phyloP scores from a whole-genome alignment of 2,888 invertebrate species.

The Apoderus coryli region DNA sequence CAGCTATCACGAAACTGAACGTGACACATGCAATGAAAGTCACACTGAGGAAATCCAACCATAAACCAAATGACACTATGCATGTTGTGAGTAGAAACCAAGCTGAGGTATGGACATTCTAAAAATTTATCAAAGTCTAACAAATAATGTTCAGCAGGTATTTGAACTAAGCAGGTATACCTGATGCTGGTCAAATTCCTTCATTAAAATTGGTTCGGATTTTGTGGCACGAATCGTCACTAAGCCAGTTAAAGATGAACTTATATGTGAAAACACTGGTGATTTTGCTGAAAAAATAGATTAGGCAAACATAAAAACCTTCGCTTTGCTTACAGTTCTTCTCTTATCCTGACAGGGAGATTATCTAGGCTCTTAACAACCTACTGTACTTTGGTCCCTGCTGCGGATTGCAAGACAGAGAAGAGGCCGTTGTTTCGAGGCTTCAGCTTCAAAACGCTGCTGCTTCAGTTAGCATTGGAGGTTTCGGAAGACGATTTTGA shows the following conservation, averaged over 20 bases:
- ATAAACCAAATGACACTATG: slow-evolving; percentile 49
- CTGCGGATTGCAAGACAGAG: no score
- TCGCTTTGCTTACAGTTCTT: no score
- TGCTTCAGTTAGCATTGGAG: no score
- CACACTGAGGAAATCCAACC: slow-evolving; percentile 47
- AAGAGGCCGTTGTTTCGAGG: no score
- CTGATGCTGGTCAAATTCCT: slow-evolving; percentile 20
- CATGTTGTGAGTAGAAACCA: slow-evolving; percentile 46
- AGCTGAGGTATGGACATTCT: slow-evolving; percentile 43
- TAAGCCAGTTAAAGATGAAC: slow-evolving; percentile 19
- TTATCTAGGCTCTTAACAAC: no score
- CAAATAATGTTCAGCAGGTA: background rate
- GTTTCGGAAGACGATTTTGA: no score
- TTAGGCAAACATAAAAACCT: no score
- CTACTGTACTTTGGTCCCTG: no score
- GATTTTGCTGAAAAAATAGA: slow-evolving; percentile 19
- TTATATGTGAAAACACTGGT: slow-evolving; percentile 21
- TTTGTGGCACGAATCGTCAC: slow-evolving; percentile 19
- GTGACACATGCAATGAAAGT: slow-evolving; percentile 43
- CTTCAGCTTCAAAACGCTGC: no score
- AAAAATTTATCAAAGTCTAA: slow-evolving; percentile 12
- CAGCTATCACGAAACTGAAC: slow-evolving; percentile 38
- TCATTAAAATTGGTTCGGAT: slow-evolving; percentile 15
- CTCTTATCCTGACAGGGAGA: no score
- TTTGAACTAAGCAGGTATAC: slow-evolving; percentile 11